A percentile compares a stretch with the other conserved stretches of the same genome.
Evolutionary conservation across 1,140 invertebrate species (phyloP).

Genomic region (Drosophila mojavensis): DNA sequence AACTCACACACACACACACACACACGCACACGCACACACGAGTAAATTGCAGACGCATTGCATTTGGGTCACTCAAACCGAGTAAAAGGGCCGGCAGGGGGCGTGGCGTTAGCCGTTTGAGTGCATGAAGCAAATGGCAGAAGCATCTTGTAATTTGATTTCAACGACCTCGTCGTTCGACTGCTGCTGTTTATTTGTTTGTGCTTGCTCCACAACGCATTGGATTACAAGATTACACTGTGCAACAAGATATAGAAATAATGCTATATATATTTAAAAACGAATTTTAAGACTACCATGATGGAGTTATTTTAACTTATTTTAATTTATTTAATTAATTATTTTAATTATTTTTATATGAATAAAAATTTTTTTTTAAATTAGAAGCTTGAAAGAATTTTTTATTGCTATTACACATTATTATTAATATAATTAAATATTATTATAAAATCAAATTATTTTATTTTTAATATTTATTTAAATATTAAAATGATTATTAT

Average conservation of each 20-base stretch:
- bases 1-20: conserved; percentile 13
- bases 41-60: conserved; percentile 45
- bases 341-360: no score
- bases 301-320: no score
- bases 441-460: no score
- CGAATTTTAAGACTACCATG: no score
- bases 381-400: no score
- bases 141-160: conserved; percentile 79
- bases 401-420: neutral
- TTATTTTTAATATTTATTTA: no score
- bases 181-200: conserved; percentile 53
- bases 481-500: no score
- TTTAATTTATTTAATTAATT: no score
- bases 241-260: neutral
- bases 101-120: conserved; percentile 6
- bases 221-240: conserved; percentile 55
- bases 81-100: no score
- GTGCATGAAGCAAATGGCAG: conserved; percentile 24
- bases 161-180: conserved; percentile 42
- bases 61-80: conserved; percentile 30
- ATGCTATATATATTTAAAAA: no score
- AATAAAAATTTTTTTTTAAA: no score
- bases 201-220: conserved; percentile 31
- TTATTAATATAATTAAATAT: neutral
- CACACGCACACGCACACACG: conserved; percentile 25